phyloP scores from a whole-genome alignment of 2,797 vertebrate species.

The Typhlichthys eigenmanni region DNA sequence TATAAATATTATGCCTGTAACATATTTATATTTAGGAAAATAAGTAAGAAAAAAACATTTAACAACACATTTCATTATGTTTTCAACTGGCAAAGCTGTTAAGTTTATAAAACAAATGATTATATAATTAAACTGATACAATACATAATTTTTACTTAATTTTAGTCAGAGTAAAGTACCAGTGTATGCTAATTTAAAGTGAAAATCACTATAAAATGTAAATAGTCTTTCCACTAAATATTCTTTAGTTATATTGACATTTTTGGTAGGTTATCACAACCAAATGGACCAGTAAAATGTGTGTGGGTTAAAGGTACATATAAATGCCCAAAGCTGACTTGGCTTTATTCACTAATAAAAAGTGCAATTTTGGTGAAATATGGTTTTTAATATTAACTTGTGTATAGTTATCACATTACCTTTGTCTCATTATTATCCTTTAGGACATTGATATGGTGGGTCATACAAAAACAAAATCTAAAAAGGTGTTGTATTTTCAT shows the following conservation, averaged over 20 bases:
- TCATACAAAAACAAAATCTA: too few species aligned
- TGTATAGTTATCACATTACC: background rate
- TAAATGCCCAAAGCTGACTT: background rate
- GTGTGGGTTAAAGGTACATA: background rate
- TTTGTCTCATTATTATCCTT: background rate
- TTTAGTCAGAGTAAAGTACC: background rate
- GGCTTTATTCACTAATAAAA: background rate
- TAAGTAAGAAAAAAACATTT: background rate
- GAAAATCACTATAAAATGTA: too few species aligned
- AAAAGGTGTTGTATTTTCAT: too few species aligned
- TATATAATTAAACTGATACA: conserved; percentile 2
- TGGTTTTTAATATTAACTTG: background rate
- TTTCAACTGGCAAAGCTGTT: background rate
- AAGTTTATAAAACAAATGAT: background rate
- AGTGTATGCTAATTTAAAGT: too few species aligned
- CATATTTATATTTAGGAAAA: background rate
- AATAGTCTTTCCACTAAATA: background rate
- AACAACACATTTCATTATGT: background rate
- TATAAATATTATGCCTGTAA: conserved; percentile 1
- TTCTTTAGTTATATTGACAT: background rate
- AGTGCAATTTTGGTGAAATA: background rate
- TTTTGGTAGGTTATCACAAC: background rate
- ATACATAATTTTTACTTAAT: background rate
- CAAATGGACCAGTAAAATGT: background rate
- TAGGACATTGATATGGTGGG: too few species aligned